These are phyloP conservation scores for Ceyx melanurus DNA, from an alignment of 2,113 vertebrate genomes.

Conservation along the genomic window DNA sequence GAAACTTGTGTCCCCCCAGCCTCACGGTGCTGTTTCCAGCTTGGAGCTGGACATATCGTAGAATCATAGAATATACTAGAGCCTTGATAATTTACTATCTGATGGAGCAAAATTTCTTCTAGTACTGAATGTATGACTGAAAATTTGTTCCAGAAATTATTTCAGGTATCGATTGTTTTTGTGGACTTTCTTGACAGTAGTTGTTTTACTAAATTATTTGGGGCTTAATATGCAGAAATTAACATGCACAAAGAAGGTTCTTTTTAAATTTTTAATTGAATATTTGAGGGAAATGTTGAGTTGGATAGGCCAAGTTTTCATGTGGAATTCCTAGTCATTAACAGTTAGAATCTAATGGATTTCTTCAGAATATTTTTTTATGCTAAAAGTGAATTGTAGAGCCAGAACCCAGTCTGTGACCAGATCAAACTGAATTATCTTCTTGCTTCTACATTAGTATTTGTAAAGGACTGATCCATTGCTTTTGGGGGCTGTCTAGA, in stretches of 20 bases:
- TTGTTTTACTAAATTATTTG: neutral
- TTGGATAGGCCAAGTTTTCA: neutral
- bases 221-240: neutral
- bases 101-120: neutral
- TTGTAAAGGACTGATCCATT: neutral
- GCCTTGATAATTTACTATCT: neutral
- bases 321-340: neutral
- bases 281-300: neutral
- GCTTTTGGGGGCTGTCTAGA: neutral
- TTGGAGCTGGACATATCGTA: neutral
- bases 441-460: neutral
- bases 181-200: neutral
- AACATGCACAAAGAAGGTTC: neutral
- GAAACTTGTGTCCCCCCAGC: neutral
- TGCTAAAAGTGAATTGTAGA: neutral
- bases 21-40: neutral
- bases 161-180: neutral
- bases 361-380: neutral
- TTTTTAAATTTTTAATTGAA: neutral
- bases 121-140: neutral
- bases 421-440: constrained; percentile 33
- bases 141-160: neutral
- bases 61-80: neutral
- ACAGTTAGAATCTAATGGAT: neutral
- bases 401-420: neutral